These are phyloP conservation scores for Sitobion miscanthi DNA, from an alignment of 1,140 invertebrate species.

Conservation along the genomic window DNA sequence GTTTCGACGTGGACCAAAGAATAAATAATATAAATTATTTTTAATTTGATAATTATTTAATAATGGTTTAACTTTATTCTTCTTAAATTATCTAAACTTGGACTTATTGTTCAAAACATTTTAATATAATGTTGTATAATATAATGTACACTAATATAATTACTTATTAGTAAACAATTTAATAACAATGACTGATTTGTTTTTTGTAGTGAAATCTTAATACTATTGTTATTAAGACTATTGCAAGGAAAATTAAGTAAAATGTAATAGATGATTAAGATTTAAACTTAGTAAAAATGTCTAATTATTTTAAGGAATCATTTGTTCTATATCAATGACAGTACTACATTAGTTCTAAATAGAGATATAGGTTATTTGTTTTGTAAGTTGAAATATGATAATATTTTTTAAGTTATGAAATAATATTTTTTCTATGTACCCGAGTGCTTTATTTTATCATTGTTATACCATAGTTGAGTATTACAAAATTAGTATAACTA, in stretches of 20 bases:
- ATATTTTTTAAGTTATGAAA: not conserved
- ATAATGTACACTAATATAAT: not conserved
- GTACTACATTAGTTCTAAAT: not conserved
- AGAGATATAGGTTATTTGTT: conserved; percentile 12
- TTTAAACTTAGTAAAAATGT: not conserved
- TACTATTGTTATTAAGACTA: conserved; percentile 22
- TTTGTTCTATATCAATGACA: not conserved
- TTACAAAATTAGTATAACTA: conserved; percentile 20
- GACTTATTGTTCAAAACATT: not conserved
- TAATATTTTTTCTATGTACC: conserved; percentile 10
- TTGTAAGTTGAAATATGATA: not conserved
- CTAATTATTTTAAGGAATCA: not conserved
- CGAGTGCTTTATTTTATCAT: not conserved
- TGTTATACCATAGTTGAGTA: conserved; percentile 17
- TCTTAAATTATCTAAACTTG: not conserved
- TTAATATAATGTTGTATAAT: conserved; percentile 37
- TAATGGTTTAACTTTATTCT: not conserved
- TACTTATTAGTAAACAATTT: conserved; percentile 6
- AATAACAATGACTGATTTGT: conserved; percentile 46
- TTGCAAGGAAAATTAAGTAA: not conserved
- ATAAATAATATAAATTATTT: conserved; percentile 52
- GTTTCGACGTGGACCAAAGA: conserved; percentile 53
- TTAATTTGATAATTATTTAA: conserved; percentile 33
- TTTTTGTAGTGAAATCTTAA: not conserved
- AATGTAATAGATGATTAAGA: not conserved